These are phyloP conservation scores for Acanthis flammea DNA, from an alignment of 2,797 vertebrate genomes.

Conservation along the genomic window DNA sequence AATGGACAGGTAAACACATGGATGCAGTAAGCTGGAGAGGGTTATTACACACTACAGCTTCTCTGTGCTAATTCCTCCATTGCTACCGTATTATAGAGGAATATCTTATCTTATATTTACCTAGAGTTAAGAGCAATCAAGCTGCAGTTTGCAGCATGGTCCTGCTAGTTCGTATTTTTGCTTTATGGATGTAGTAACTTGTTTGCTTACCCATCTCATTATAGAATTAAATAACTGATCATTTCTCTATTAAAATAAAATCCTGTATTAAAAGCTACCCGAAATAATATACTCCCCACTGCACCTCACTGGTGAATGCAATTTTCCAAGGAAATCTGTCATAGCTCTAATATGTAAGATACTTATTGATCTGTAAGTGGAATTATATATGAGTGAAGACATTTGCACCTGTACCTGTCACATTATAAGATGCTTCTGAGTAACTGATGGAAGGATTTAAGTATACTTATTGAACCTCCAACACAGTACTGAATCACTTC, in stretches of 20 bases:
- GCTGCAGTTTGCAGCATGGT: neutral
- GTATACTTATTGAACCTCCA: neutral
- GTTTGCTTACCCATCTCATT: neutral
- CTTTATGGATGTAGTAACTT: neutral
- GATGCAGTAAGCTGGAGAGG: neutral
- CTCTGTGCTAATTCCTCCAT: neutral
- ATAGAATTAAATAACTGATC: neutral
- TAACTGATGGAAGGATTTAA: neutral
- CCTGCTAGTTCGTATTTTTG: neutral
- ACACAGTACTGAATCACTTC: neutral
- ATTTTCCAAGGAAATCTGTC: constrained; percentile 1
- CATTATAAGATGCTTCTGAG: neutral
- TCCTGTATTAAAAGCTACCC: neutral
- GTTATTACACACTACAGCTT: neutral
- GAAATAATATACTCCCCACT: neutral
- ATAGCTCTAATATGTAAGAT: neutral
- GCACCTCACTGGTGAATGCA: neutral
- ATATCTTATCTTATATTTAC: neutral
- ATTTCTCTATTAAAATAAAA: neutral
- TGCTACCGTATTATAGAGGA: neutral
- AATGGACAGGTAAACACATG: neutral
- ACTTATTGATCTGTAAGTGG: neutral
- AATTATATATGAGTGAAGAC: neutral
- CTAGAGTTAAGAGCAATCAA: neutral
- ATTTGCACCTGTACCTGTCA: neutral